Percentiles rank a stretch among this genome's conserved stretches.
Evolutionary conservation across 2,888 invertebrate genomes (phyloP).

Genomic region (Drosophila antonietae): DNA sequence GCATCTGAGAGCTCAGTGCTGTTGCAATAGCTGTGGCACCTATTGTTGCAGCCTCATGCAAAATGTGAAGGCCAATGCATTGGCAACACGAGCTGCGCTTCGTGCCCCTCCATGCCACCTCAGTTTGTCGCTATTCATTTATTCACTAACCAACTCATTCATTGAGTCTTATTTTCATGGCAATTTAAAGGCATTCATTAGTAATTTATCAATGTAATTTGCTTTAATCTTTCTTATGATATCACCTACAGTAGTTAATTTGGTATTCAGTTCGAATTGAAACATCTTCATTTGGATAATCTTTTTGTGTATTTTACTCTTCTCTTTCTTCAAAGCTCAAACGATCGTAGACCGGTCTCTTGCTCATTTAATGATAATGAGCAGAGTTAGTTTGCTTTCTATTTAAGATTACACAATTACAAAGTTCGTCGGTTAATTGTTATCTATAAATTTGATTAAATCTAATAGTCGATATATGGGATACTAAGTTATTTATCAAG

Average conservation of each 20-base stretch:
- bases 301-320: not conserved
- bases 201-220: conserved; percentile 51
- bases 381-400: not conserved
- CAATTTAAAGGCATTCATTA: conserved; percentile 48
- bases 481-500: not conserved
- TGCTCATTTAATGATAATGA: not conserved
- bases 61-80: conserved; percentile 72
- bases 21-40: conserved; percentile 54
- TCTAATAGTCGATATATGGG: not conserved
- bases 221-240: conserved; percentile 32
- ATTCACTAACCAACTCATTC: conserved; percentile 48
- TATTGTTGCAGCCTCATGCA: conserved; percentile 66
- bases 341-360: not conserved
- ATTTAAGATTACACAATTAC: not conserved
- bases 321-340: not conserved
- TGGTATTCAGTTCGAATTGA: conserved; percentile 12
- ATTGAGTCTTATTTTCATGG: conserved; percentile 49
- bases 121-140: conserved; percentile 30
- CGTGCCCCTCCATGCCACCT: conserved; percentile 4
- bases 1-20: conserved; percentile 21
- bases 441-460: no score
- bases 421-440: not conserved
- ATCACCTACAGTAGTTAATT: conserved; percentile 31
- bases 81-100: conserved; percentile 27
- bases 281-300: conserved; percentile 8